Conservation (phyloP, 2,797 vertebrate species). For the Characodon lateralis region DNA sequence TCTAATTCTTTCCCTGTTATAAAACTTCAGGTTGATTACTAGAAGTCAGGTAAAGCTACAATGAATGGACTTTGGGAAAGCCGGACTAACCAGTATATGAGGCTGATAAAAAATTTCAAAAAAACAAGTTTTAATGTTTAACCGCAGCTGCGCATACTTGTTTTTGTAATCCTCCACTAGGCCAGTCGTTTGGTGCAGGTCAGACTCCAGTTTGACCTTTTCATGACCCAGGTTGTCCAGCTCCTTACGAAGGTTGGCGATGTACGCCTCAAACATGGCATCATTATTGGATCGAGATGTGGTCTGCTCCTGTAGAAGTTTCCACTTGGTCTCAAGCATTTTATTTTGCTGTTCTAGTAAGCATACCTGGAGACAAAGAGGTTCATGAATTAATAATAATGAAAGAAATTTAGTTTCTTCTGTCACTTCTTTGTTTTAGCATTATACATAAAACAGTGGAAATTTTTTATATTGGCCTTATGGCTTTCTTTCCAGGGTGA, state of each 20-base stretch:
- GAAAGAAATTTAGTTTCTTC: background rate
- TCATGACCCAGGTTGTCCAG: constrained; percentile 79
- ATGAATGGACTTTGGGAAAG: background rate
- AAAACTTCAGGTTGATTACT: background rate
- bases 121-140: background rate
- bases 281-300: constrained; percentile 70
- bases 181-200: constrained; percentile 78
- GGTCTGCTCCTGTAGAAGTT: constrained; percentile 82
- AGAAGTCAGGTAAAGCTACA: background rate
- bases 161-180: constrained; percentile 82
- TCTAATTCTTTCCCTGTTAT: background rate
- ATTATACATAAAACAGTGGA: too few relatives aligned
- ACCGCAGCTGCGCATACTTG: constrained; percentile 58
- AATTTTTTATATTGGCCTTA: too few relatives aligned
- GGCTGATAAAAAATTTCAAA: background rate
- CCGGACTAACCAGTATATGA: background rate
- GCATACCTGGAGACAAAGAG: constrained; percentile 74
- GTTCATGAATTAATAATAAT: background rate
- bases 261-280: constrained; percentile 78
- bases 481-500: background rate
- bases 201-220: constrained; percentile 78
- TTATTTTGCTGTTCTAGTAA: constrained; percentile 86
- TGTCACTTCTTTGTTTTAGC: background rate
- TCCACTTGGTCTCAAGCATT: constrained; percentile 84
- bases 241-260: constrained; percentile 77